Evolutionary conservation across 2,113 vertebrate species (phyloP), one percentile per base, ranked within the genome.

Genomic region (Dolichotis patagonum): DNA sequence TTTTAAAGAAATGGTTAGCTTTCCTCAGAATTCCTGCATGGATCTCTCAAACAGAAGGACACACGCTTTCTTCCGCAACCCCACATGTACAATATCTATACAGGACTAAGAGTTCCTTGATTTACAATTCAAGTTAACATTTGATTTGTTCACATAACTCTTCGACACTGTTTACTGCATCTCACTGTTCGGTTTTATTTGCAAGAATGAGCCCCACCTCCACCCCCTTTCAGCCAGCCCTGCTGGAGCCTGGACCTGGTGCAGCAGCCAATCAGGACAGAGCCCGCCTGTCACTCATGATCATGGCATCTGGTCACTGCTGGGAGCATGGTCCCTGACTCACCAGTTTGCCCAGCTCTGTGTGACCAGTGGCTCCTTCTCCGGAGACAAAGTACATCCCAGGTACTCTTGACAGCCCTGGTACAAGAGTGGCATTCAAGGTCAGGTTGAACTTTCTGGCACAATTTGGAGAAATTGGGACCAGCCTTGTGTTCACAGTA

Each of bases 1-100:
- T 26, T 71, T 62, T 32, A 17, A 2, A 41, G 69, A 28, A 14
- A 30, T 7, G 4, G 20, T 52, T n/a, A 1, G 10, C 67, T 20
- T 56, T 43, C 32, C 83, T 71, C 41, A 12, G 69, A 32, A 52
- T 38, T 20, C 43, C 73, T 7, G 41, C 35, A 20, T 14, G 4
- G 9, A 0, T 35, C 26, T 92, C 46, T 43, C 28, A n/a, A 16
- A 26, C 32, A 11, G 1, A 1, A 52, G 83, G 69, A 67, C n/a
- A 41, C 26, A 30, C 26, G 1, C 41, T 38, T 5, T 35, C 63
- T 6, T 22, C 0, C 11, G 1, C 7, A 7, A 7, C 35, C 19
- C 10, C 41, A 9, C 26, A 12, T 24, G 1, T 22, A 32, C 30
- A 14, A 26, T 56, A 10, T 26, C 10, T 28, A 2, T 56, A 69